phyloP scores from a whole-genome alignment of 2,113 vertebrate genomes.

The Hymenochirus boettgeri region DNA sequence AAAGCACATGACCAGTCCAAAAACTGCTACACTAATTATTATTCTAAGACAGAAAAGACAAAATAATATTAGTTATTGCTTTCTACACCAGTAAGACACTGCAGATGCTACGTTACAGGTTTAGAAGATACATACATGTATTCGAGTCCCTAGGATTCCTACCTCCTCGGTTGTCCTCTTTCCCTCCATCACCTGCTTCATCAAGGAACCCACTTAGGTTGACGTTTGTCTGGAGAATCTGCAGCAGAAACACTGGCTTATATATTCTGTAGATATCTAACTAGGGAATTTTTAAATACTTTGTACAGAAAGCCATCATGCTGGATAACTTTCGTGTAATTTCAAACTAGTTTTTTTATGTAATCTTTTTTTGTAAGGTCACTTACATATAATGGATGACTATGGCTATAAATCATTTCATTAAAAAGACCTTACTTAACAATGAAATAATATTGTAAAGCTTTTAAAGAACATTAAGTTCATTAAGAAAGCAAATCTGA shows the following conservation, averaged over 20 bases:
- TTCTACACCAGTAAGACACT: neutral
- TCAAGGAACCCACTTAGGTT: constrained; percentile 83
- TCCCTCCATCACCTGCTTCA: constrained; percentile 88
- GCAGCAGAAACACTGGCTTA: constrained; percentile 53
- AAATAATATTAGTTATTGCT: no score
- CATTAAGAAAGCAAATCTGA: no score
- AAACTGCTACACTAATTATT: no score
- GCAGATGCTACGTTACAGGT: neutral
- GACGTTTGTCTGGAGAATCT: constrained; percentile 84
- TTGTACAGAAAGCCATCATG: neutral
- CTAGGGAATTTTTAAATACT: neutral
- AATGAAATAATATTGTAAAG: no score
- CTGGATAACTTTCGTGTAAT: neutral
- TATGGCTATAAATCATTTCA: neutral
- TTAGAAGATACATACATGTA: neutral
- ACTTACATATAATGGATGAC: neutral
- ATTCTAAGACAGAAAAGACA: no score
- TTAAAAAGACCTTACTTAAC: no score
- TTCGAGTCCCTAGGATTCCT: constrained; percentile 34
- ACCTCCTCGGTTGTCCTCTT: constrained; percentile 81
- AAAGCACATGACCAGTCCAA: no score
- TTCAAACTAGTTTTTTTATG: neutral
- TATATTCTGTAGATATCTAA: neutral
- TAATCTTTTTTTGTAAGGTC: neutral
- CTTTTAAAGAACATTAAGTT: no score